A percentile compares a stretch with the other conserved stretches of the same genome.
These are phyloP conservation scores for Cavia aperea DNA, from an alignment of 2,113 vertebrate species.

Conservation along the genomic window DNA sequence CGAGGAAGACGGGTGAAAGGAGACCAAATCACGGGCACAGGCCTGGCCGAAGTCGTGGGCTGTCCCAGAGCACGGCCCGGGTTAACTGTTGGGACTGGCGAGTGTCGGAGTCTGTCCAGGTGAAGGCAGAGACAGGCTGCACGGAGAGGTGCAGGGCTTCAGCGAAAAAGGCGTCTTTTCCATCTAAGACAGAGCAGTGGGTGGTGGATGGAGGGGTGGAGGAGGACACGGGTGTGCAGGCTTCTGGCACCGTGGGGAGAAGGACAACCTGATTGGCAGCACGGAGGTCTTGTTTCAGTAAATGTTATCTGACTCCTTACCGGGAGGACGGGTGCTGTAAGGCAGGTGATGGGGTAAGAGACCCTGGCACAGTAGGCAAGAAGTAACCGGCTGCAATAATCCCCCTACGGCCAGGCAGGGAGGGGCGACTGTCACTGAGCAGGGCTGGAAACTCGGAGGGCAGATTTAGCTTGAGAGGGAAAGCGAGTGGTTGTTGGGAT, in stretches of 20 bases:
- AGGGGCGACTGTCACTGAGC: neutral
- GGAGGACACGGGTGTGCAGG: neutral
- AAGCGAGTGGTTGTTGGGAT: too few relatives aligned
- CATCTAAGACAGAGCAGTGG: neutral
- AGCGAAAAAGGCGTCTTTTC: neutral
- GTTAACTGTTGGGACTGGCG: neutral
- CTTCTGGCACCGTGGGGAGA: neutral
- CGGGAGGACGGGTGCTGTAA: neutral
- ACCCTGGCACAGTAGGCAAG: neutral
- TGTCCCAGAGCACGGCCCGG: neutral
- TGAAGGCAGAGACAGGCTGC: neutral
- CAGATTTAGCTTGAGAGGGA: too few relatives aligned
- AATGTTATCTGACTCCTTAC: neutral
- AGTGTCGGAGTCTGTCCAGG: neutral
- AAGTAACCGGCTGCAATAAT: neutral
- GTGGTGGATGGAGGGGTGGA: neutral
- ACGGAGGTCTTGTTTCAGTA: neutral
- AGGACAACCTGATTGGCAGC: neutral
- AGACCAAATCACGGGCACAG: neutral
- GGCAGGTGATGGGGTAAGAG: neutral
- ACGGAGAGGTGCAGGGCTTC: neutral
- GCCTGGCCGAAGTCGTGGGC: neutral
- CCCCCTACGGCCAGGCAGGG: neutral
- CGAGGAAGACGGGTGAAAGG: neutral
- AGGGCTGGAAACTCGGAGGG: neutral